Evolutionary conservation across 2,113 vertebrate species (phyloP), one percentile per base, ranked within the genome.

Genomic region (Circaetus cinerascens): DNA sequence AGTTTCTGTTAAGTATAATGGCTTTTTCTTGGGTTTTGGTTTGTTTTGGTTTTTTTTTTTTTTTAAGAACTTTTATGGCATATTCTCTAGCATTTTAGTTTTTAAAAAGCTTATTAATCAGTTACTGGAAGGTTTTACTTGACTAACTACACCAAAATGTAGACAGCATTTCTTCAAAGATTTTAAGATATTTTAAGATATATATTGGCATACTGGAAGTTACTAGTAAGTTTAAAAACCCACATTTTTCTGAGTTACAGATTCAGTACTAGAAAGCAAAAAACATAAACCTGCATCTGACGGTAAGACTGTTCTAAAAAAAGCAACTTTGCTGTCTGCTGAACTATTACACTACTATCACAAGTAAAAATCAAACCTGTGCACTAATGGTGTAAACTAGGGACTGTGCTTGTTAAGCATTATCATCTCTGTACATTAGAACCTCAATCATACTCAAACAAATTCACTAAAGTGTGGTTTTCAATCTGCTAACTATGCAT

Each of bases 401-500:
- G 98, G 98, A 97, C 94, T 91, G 72, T 67, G 97, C 97, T 98
- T 98, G 98, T 98, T 98, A 98, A 98, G 95, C 97, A 98, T 98
- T 98, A 98, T 98, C 98, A 98, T 98, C 98, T 98, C 98, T 97
- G 97, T 98, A 98, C 98, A 98, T 98, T 98, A 98, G 98, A 98
- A 98, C 94, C 98, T 98, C 98, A 98, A 98, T 98, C 98, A 98
- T 98, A 98, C 98, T 98, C 98, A 98, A 98, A 98, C 97, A 98
- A 98, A 99, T 98, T 97, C 98, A 98, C 98, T 98, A 98, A 98
- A 98, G 98, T 98, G 97, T 98, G 98, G 98, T 98, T 98, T 98
- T 98, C 98, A 98, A 98, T 98, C 97, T 98, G 98, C 98, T 98
- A 99, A 98, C 98, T 98, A 98, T 98, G 98, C 98, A 98, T 98